Evolutionary conservation across 1,140 invertebrate species (phyloP).

Genomic region (Philopotamus ludificatus): DNA sequence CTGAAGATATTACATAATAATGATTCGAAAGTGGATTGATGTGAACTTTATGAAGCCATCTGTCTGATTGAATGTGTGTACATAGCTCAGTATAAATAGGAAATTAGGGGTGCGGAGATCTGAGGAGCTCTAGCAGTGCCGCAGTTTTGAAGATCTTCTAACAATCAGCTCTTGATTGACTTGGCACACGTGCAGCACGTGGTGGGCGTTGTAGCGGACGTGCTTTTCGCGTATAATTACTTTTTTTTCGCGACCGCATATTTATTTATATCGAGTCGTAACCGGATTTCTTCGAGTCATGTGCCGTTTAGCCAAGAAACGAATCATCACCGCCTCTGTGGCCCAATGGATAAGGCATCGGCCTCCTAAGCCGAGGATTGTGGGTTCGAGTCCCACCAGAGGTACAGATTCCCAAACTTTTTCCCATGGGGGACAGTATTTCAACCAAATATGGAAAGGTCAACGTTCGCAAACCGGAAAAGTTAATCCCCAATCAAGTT

Average conservation of each 20-base stretch:
- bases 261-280: constrained; percentile 33
- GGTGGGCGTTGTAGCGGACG: neutral
- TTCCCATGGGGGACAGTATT: neutral
- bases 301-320: constrained; percentile 13
- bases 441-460: too few species aligned
- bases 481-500: too few species aligned
- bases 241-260: neutral
- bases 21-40: too few species aligned
- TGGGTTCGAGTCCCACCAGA: constrained; percentile 74
- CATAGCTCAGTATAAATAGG: too few species aligned
- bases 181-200: neutral
- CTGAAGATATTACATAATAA: too few species aligned
- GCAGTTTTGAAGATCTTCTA: too few species aligned
- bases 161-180: too few species aligned
- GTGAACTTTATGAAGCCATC: too few species aligned
- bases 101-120: too few species aligned
- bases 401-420: constrained; percentile 49
- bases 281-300: constrained; percentile 16
- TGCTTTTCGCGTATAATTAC: neutral
- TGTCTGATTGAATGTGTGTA: too few species aligned
- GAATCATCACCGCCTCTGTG: constrained; percentile 58
- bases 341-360: constrained; percentile 76
- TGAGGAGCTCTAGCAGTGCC: too few species aligned
- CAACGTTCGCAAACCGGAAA: too few species aligned
- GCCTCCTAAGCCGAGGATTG: constrained; percentile 74